These are phyloP conservation scores for Pristionchus arcanus DNA, from an alignment of 2,888 invertebrate genomes.

Conservation along the genomic window DNA sequence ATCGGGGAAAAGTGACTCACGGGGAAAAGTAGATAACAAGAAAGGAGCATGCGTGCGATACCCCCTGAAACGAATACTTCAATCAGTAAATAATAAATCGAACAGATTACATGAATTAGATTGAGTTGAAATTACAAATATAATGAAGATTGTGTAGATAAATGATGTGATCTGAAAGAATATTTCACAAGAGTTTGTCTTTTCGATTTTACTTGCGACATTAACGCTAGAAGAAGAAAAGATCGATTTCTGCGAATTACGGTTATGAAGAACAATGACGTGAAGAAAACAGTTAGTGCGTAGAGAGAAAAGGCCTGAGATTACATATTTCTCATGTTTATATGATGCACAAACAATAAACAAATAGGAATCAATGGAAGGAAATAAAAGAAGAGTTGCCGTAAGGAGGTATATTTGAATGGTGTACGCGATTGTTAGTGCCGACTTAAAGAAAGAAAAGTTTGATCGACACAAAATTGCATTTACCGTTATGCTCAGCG, in stretches of 20 bases:
- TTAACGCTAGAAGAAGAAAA: background rate
- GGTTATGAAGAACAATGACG: background rate
- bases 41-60: background rate
- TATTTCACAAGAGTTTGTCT: background rate
- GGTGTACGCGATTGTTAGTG: background rate
- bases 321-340: background rate
- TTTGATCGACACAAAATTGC: background rate
- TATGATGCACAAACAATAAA: background rate
- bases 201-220: background rate
- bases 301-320: background rate
- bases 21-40: background rate
- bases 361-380: background rate
- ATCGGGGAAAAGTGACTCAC: background rate
- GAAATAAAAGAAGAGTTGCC: background rate
- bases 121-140: background rate
- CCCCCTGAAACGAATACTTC: background rate
- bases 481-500: background rate
- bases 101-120: background rate
- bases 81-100: background rate
- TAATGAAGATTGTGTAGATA: background rate
- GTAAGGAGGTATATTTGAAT: background rate
- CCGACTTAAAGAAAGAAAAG: background rate
- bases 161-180: background rate
- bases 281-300: background rate
- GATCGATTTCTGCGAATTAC: background rate